Evolutionary conservation across 2,888 invertebrate species (phyloP).

Genomic region (Ashinkailepas kermadecensis): DNA sequence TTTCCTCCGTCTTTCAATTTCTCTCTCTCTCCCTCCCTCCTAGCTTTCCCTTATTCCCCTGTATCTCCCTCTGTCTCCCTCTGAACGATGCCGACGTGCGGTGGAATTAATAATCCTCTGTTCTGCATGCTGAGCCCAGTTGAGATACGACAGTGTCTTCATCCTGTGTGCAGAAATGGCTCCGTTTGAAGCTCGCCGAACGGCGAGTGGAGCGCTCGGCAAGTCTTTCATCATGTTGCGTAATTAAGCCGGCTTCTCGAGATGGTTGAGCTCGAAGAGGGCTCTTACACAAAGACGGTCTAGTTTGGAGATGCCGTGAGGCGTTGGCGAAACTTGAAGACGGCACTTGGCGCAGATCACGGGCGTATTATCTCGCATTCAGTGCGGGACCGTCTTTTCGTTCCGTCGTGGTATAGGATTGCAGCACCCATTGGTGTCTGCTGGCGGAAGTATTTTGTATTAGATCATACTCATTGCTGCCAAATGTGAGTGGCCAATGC

Average conservation of each 20-base stretch:
- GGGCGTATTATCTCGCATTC: too few relatives aligned
- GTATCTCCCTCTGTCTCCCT: too few relatives aligned
- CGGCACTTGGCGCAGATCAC: background rate
- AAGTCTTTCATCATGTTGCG: background rate
- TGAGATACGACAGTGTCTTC: background rate
- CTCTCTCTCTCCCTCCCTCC: too few relatives aligned
- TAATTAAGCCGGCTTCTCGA: conserved; percentile 15
- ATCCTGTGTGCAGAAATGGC: background rate
- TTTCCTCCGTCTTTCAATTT: too few relatives aligned
- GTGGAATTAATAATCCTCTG: background rate
- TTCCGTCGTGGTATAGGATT: too few relatives aligned
- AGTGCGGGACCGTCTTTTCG: too few relatives aligned
- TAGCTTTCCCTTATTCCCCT: too few relatives aligned
- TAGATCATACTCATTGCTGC: too few relatives aligned
- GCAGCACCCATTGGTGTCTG: too few relatives aligned
- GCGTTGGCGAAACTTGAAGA: background rate
- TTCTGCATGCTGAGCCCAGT: background rate
- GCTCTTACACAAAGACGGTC: background rate
- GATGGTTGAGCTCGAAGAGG: background rate
- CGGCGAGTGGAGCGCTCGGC: background rate
- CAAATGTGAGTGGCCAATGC: too few relatives aligned
- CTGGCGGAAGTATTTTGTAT: too few relatives aligned
- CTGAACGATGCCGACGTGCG: background rate
- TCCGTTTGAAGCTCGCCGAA: background rate
- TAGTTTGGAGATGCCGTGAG: background rate